A percentile compares a stretch with the other conserved stretches of the same genome.
Evolutionary conservation across 2,888 invertebrate genomes (phyloP).

Genomic region (Nomada hirtipes): DNA sequence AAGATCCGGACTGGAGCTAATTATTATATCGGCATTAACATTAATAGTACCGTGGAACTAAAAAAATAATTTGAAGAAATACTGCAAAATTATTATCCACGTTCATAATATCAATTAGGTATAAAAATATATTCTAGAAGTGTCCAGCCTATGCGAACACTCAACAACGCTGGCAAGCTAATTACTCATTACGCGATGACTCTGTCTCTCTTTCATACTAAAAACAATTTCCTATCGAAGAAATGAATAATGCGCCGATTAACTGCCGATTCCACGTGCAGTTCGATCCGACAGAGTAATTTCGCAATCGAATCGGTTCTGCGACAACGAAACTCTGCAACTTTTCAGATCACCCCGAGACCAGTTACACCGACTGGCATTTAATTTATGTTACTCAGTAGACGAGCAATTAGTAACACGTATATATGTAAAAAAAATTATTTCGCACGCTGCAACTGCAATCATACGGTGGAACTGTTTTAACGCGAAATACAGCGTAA

Average conservation of each 20-base stretch:
- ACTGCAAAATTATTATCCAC: neutral
- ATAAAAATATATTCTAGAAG: no score
- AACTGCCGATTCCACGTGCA: neutral
- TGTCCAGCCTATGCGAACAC: no score
- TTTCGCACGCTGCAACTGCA: neutral
- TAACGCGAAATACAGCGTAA: no score
- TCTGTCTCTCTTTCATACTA: neutral
- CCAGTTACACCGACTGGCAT: neutral
- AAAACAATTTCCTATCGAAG: neutral
- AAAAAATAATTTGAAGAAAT: no score
- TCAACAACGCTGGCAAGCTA: no score
- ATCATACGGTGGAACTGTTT: neutral
- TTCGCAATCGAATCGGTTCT: neutral
- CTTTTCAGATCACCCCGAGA: neutral
- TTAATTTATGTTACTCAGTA: slow-evolving; percentile 3
- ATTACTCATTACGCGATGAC: neutral
- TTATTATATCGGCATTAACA: no score
- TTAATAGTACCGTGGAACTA: neutral
- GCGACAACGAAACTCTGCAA: neutral
- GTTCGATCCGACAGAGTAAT: neutral
- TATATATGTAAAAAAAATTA: neutral
- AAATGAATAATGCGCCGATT: neutral
- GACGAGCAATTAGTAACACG: neutral
- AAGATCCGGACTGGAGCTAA: no score
- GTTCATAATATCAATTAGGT: neutral